phyloP scores from a whole-genome alignment of 2,797 vertebrate species.

The Smutsia gigantea region DNA sequence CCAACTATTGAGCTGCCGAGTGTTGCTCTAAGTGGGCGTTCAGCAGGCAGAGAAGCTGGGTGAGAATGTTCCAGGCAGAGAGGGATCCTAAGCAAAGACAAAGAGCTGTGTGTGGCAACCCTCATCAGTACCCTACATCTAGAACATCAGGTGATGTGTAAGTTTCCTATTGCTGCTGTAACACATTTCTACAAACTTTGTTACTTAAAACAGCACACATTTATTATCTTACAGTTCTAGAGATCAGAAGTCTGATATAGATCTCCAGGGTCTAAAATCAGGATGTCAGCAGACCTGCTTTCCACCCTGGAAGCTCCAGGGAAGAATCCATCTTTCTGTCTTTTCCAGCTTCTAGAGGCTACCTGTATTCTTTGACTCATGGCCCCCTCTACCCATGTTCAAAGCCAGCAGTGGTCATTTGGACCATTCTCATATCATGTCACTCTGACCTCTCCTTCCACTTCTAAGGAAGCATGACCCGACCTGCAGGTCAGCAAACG shows the following conservation, averaged over 20 bases:
- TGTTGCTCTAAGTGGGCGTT: not conserved
- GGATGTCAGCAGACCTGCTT: not conserved
- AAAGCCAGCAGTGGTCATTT: not conserved
- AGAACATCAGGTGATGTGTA: not conserved
- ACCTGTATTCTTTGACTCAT: not conserved
- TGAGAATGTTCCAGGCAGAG: not conserved
- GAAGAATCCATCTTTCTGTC: not conserved
- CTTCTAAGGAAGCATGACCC: not conserved
- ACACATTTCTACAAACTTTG: not conserved
- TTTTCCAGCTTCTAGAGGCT: not conserved
- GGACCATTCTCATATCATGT: not conserved
- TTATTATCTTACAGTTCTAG: not conserved
- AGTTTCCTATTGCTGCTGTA: not conserved
- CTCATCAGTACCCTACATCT: not conserved
- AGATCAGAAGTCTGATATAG: not conserved
- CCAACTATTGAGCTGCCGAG: not conserved
- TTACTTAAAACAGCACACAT: not conserved
- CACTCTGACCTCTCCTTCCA: not conserved
- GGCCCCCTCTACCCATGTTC: not conserved
- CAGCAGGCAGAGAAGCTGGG: not conserved
- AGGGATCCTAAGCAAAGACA: not conserved
- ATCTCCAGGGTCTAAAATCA: not conserved
- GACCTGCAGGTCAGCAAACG: too few relatives aligned
- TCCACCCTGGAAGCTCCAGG: conserved; percentile 2
- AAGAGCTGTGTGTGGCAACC: not conserved